Evolutionary conservation across 2,113 vertebrate genomes (phyloP).

Genomic region (Patagioenas fasciata): DNA sequence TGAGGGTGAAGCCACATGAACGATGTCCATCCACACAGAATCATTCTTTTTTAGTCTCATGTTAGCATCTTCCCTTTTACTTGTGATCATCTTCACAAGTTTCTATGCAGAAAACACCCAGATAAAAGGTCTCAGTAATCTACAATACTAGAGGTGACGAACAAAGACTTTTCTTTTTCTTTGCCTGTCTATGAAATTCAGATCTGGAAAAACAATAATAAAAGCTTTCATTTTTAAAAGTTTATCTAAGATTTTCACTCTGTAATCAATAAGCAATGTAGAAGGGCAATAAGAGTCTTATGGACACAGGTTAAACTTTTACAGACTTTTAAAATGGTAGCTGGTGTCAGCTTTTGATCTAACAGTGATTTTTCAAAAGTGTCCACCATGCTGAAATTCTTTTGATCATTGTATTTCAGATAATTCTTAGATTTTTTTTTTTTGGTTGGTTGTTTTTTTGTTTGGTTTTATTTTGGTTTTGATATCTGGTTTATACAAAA

Average conservation of each 20-base stretch:
- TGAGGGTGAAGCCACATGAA: neutral
- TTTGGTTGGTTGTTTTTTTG: neutral
- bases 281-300: neutral
- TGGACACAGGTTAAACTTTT: neutral
- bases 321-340: neutral
- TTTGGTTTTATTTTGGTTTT: neutral
- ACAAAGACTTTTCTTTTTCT: neutral
- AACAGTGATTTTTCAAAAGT: neutral
- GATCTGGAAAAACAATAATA: neutral
- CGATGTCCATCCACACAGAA: neutral
- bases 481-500: neutral
- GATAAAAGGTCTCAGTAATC: neutral
- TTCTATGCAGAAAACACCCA: neutral
- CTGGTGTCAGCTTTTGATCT: neutral
- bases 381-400: neutral
- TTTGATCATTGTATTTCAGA: neutral
- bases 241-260: neutral
- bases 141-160: neutral
- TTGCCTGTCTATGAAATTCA: neutral
- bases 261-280: neutral
- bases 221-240: neutral
- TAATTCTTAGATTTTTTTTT: neutral
- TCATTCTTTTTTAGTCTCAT: neutral
- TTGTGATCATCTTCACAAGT: neutral
- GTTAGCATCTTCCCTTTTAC: neutral